phyloP scores from a whole-genome alignment of 2,113 vertebrate species.

The Neolamprologus ventralis region DNA sequence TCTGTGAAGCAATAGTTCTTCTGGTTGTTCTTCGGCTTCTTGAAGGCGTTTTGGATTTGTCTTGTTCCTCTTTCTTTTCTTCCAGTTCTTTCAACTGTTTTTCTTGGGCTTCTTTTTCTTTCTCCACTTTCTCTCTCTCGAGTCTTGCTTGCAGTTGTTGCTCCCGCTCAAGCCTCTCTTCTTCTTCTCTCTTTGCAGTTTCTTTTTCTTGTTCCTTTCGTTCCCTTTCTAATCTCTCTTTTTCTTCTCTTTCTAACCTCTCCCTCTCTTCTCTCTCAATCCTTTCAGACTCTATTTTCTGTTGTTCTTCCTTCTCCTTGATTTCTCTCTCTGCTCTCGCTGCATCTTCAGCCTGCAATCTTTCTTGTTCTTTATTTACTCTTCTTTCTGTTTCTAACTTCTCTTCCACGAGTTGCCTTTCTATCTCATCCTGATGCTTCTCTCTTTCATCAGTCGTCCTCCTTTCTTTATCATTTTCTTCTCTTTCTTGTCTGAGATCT shows the following conservation, averaged over 20 bases:
- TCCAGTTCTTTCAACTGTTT: background rate
- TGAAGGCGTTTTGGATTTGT: background rate
- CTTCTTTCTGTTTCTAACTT: background rate
- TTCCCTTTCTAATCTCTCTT: background rate
- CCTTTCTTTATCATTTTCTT: background rate
- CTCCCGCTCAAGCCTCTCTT: background rate
- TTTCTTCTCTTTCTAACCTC: background rate
- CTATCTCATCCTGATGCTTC: background rate
- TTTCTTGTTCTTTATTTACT: background rate
- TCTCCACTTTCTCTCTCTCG: background rate
- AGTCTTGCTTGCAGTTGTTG: background rate
- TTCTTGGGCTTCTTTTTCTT: background rate
- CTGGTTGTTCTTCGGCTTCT: constrained; percentile 23
- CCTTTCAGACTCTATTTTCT: background rate
- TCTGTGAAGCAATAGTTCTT: background rate
- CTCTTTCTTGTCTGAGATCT: background rate
- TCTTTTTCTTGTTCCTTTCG: background rate
- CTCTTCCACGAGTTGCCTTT: background rate
- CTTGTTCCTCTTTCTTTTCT: background rate
- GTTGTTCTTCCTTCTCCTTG: background rate
- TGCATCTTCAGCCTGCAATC: background rate
- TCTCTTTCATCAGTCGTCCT: background rate
- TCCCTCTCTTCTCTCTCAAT: background rate
- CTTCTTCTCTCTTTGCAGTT: background rate
- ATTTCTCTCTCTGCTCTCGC: background rate